Base-by-base conservation (phyloP, 2,113 vertebrate species). In the Mystacornis crossleyi region DNA sequence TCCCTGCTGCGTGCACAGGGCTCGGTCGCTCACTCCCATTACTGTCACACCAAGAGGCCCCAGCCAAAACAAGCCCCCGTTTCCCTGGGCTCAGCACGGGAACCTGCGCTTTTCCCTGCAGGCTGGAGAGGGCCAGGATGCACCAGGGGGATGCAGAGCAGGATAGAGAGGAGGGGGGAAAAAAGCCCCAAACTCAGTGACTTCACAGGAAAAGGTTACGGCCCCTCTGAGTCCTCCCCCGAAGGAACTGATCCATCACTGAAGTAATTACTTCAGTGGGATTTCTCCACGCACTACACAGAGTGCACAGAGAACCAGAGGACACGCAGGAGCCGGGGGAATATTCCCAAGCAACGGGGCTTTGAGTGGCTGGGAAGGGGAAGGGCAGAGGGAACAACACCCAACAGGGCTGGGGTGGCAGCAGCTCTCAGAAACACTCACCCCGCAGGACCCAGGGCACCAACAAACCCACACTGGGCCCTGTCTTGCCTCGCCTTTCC, bases 231-330 rank as follows among this genome's bases (percentile, higher is more conserved):
- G 40, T 12, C 48, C 34, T 43, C 48, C 51, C 15, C 4, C 48
- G 36, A 62, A 43, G 54, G n/a, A 83, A 57, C 4, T 0, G 34
- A 48, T 55, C 25, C 8, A 42, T 48, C 10, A 5, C 29, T 5
- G 0, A 4, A 42, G 17, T 3, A 34, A 57, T 57, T 14, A 61
- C 29, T 36, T 12, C 70, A 20, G 1, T 8, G 73, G 8, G 21
- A 34, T n/a, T 61, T 21, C 36, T 80, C 36, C 25, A 3, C 1
- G 18, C 13, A 6, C 11, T 24, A 2, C 4, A 0, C 0, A 1
- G 43, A 43, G 45, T 2, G 3, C 38, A 43, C 16, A 4, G 1
- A 14, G 43, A 34, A 8, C n/a, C 79, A 71, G 57, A 31, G 71
- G n/a, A 40, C 5, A 1, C 18, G 5, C 28, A 3, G 54, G 60